phyloP scores from a whole-genome alignment of 2,888 invertebrate species.

The Epistrophe eligans region DNA sequence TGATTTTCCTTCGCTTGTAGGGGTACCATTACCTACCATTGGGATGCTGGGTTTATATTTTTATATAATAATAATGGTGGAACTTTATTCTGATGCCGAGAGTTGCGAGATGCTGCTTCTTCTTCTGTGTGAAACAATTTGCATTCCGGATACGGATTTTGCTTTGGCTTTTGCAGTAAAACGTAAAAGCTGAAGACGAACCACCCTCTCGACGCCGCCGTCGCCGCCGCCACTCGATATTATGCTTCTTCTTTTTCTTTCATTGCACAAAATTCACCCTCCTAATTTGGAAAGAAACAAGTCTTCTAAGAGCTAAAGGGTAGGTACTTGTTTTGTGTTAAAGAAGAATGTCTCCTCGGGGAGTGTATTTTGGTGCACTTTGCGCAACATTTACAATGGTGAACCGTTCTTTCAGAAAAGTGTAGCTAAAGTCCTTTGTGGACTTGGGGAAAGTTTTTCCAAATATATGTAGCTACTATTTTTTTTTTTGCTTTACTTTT shows the following conservation, averaged over 20 bases:
- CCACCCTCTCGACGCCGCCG: neutral
- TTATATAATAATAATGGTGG: conserved; percentile 8
- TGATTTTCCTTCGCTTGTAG: conserved; percentile 11
- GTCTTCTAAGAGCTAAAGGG: conserved; percentile 3
- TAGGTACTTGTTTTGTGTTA: neutral
- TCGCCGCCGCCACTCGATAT: neutral
- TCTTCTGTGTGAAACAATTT: conserved; percentile 26
- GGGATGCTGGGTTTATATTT: conserved; percentile 20
- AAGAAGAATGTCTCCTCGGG: conserved; percentile 1
- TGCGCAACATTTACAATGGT: conserved; percentile 37
- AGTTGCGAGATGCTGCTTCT: neutral
- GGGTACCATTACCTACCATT: neutral
- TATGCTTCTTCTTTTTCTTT: neutral
- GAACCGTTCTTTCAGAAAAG: conserved; percentile 16
- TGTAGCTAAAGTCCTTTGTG: neutral
- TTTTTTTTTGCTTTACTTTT: neutral
- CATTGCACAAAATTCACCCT: conserved; percentile 29
- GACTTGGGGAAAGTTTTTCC: conserved; percentile 1
- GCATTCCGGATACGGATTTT: conserved; percentile 33
- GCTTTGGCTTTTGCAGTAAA: conserved; percentile 35
- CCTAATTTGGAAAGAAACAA: conserved; percentile 7
- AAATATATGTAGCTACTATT: neutral
- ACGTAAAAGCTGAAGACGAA: conserved; percentile 5
- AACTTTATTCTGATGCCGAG: conserved; percentile 3
- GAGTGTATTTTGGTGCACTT: conserved; percentile 37